Evolutionary conservation across 2,797 vertebrate species (phyloP).

Genomic region (Otolemur crassicaudatus): DNA sequence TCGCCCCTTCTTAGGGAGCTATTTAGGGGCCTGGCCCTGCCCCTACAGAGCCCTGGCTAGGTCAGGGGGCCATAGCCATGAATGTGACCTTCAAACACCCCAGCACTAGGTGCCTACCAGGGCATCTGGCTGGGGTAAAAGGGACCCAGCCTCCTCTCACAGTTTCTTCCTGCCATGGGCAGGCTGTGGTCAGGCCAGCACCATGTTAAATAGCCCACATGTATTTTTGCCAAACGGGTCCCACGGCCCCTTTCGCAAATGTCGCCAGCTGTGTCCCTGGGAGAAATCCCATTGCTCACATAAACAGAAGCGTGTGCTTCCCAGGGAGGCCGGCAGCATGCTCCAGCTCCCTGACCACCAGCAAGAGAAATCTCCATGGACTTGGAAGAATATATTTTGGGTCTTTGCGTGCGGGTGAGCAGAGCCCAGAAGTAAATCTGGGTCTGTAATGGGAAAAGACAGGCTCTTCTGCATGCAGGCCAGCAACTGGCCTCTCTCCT

Average conservation of each 20-base stretch:
- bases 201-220: background rate
- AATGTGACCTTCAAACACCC: background rate
- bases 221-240: background rate
- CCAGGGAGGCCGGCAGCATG: background rate
- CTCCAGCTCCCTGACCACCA: background rate
- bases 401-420: background rate
- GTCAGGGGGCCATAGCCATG: accelerated
- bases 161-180: background rate
- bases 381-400: slow-evolving; percentile 17
- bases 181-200: background rate
- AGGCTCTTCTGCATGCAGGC: background rate
- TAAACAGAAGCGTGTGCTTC: background rate
- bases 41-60: background rate
- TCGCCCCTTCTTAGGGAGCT: background rate
- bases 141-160: accelerated
- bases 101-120: background rate
- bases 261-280: slow-evolving; percentile 47
- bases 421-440: background rate
- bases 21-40: background rate
- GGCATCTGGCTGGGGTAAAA: background rate
- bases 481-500: accelerated
- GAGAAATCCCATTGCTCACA: background rate
- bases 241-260: slow-evolving; percentile 43
- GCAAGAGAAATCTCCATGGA: background rate
- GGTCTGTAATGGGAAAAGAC: background rate